Conservation (phyloP, 2,888 invertebrate species). For the Drosophila monieri region DNA sequence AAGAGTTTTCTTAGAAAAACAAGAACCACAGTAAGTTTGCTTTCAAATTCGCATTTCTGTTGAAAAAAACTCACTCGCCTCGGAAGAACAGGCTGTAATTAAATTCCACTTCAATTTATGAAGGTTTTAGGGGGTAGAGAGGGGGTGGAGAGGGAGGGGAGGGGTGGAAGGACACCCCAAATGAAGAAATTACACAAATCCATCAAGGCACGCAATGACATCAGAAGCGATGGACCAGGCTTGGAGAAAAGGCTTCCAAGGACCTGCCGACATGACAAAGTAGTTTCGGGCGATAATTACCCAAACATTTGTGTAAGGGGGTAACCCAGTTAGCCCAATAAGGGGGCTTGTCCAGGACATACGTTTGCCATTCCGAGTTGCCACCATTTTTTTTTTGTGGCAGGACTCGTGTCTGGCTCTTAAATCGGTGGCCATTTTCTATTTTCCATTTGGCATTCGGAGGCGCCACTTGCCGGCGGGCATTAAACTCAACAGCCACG, state of each 20-base stretch:
- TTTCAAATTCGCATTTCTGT: constrained; percentile 34
- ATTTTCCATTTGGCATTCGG: constrained; percentile 59
- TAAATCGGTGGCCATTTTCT: constrained; percentile 70
- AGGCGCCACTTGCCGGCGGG: constrained; percentile 61
- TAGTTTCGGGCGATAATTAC: constrained; percentile 54
- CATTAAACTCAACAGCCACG: constrained; percentile 60
- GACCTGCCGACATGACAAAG: constrained; percentile 14
- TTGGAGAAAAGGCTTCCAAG: not conserved
- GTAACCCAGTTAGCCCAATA: not conserved
- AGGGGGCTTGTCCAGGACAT: constrained; percentile 32
- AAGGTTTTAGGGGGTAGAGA: not conserved
- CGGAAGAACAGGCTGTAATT: constrained; percentile 52
- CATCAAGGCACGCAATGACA: constrained; percentile 66
- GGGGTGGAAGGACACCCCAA: constrained; percentile 27
- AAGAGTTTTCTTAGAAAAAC: not conserved
- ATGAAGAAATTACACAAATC: constrained; percentile 68
- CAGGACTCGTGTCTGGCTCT: constrained; percentile 53
- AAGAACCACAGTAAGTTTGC: constrained; percentile 13
- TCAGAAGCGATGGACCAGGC: constrained; percentile 38
- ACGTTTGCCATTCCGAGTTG: constrained; percentile 40
- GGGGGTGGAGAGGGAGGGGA: not conserved
- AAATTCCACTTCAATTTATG: constrained; percentile 72
- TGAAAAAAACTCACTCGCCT: constrained; percentile 16
- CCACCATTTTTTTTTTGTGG: constrained; percentile 9
- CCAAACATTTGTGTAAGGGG: constrained; percentile 1